A percentile compares a stretch with the other conserved stretches of the same genome.
Conservation (phyloP, 1,140 invertebrate genomes). For the Acromyrmex charruanus region DNA sequence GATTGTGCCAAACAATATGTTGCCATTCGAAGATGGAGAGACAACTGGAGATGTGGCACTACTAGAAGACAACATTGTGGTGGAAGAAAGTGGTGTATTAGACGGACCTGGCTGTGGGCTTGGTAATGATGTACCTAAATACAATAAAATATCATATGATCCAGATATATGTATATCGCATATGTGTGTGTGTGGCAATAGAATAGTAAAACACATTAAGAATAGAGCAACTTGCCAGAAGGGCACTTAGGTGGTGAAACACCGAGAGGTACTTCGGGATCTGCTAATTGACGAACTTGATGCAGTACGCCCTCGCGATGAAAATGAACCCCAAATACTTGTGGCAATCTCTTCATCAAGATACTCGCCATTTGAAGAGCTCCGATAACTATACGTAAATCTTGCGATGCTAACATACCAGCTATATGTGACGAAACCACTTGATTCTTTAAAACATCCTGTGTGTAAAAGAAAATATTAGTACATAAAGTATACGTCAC, state of each 20-base stretch:
- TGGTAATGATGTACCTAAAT: slow-evolving; percentile 83
- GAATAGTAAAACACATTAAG: background rate
- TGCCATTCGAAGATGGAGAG: slow-evolving; percentile 85
- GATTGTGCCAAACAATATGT: slow-evolving; percentile 84
- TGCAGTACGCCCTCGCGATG: slow-evolving; percentile 97
- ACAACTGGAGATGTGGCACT: slow-evolving; percentile 85
- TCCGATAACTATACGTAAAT: slow-evolving; percentile 97
- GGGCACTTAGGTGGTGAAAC: slow-evolving; percentile 88
- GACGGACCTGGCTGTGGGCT: slow-evolving; percentile 86
- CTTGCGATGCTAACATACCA: slow-evolving; percentile 98
- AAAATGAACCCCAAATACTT: slow-evolving; percentile 98
- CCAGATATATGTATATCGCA: too few species aligned
- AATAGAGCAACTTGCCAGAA: slow-evolving; percentile 78
- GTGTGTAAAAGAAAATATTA: slow-evolving; percentile 66
- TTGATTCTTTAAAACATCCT: slow-evolving; percentile 96
- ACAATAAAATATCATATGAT: slow-evolving; percentile 44
- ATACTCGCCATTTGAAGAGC: slow-evolving; percentile 99
- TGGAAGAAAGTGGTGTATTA: slow-evolving; percentile 83
- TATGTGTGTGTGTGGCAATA: background rate
- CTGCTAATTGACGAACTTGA: slow-evolving; percentile 93
- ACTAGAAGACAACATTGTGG: slow-evolving; percentile 84
- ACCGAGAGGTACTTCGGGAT: slow-evolving; percentile 89
- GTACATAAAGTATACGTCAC: background rate
- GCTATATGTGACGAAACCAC: slow-evolving; percentile 98
- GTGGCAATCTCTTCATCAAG: slow-evolving; percentile 97